These are phyloP conservation scores for Panzeria rudis DNA, from an alignment of 2,888 invertebrate genomes.

Conservation along the genomic window DNA sequence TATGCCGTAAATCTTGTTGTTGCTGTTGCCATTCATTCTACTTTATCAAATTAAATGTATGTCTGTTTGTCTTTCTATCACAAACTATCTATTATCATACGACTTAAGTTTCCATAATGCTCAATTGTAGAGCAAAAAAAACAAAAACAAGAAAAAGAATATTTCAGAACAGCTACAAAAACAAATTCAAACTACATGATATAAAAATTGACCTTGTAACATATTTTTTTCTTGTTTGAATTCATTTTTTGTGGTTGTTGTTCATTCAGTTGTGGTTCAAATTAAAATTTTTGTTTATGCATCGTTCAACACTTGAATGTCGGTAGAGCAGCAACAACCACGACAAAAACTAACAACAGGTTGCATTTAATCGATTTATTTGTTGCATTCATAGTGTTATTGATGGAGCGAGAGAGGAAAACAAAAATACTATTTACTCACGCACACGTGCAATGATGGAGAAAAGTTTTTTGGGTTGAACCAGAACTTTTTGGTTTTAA, in stretches of 20 bases:
- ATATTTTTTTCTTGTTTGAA: constrained; percentile 54
- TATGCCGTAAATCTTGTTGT: not conserved
- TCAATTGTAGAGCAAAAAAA: constrained; percentile 14
- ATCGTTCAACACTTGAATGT: constrained; percentile 62
- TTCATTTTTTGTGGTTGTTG: constrained; percentile 24
- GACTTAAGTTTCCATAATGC: constrained; percentile 28
- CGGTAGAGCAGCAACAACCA: constrained; percentile 47
- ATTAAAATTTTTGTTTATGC: constrained; percentile 67
- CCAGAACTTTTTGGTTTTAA: constrained; percentile 3
- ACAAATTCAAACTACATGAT: constrained; percentile 39
- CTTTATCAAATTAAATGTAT: constrained; percentile 26
- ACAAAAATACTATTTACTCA: constrained; percentile 3
- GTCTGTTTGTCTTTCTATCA: constrained; percentile 17
- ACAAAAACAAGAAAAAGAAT: not conserved
- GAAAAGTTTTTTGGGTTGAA: not conserved
- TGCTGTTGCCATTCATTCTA: not conserved
- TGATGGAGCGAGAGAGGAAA: not conserved
- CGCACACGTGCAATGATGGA: not conserved
- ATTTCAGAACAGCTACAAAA: constrained; percentile 18
- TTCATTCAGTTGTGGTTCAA: constrained; percentile 50
- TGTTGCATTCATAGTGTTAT: constrained; percentile 45
- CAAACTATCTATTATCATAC: not conserved
- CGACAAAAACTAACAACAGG: constrained; percentile 53
- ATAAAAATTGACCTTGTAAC: constrained; percentile 69
- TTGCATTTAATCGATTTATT: constrained; percentile 63